phyloP scores from a whole-genome alignment of 2,888 invertebrate species.

The Platyscelio sp. region DNA sequence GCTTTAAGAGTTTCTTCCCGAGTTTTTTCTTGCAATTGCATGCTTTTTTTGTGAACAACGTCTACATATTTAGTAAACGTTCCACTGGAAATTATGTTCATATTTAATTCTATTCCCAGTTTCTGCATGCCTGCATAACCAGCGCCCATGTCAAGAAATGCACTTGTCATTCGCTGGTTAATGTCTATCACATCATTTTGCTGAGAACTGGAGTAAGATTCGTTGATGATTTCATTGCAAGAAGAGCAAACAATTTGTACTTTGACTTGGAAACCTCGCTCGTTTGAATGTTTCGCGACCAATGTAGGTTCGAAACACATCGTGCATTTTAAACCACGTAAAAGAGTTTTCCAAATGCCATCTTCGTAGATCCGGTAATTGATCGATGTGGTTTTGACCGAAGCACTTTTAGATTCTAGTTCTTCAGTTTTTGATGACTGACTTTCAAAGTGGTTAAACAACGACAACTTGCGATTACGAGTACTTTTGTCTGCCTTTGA shows the following conservation, averaged over 20 bases:
- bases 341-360: neutral
- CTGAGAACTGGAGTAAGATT: conserved; percentile 14
- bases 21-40: conserved; percentile 12
- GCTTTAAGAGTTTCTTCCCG: conserved; percentile 17
- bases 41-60: conserved; percentile 17
- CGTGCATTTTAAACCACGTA: conserved; percentile 9
- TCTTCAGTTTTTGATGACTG: conserved; percentile 4
- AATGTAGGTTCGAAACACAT: neutral
- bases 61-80: neutral
- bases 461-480: too few species aligned
- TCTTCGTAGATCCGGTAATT: conserved; percentile 17
- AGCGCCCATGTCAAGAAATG: conserved; percentile 17
- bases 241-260: conserved; percentile 31
- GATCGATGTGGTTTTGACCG: too few species aligned
- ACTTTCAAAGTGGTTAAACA: too few species aligned
- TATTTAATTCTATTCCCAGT: conserved; percentile 6
- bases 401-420: neutral
- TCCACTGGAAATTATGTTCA: conserved; percentile 1
- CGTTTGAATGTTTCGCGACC: conserved; percentile 7
- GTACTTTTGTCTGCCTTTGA: too few species aligned
- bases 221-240: conserved; percentile 19
- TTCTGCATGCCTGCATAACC: conserved; percentile 13
- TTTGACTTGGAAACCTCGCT: conserved; percentile 22
- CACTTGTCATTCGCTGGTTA: conserved; percentile 59
- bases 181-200: too few species aligned